Base-by-base conservation (phyloP, 2,113 vertebrate genomes). In the Carassius auratus region DNA sequence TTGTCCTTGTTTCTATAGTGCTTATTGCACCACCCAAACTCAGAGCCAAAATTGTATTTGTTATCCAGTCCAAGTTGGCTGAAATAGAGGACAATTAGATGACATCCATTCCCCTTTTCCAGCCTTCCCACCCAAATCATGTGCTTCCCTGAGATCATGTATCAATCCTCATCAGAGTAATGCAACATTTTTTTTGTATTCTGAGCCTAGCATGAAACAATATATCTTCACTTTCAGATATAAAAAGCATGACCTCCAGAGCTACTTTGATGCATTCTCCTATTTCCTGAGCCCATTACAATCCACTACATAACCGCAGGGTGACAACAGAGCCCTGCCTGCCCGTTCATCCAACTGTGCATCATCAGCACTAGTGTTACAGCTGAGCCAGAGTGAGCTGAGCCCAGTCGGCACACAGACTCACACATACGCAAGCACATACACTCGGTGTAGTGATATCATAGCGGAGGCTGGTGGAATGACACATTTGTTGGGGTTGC, bases 241-340 rank as follows among this genome's bases (percentile, higher is more conserved):
- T 81, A 86, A 88, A 86, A 88, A 86, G 87, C 82, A 62, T 85
- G 87, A 88, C 87, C 89, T 88, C 86, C 82, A 88, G 78, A 45
- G 61, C 48, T 57, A 84, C 76, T 82, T 86, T 64, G 52, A 87
- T 81, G 76, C 48, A 21, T 74, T 85, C 89, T 89, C 77, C 57
- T 69, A 81, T 87, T 86, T 86, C 86, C 48, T 21, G 12, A 85
- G 86, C 55, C 78, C 52, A 64, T 86, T 76, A 80, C 85, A 76
- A 83, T 76, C 83, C 84, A 86, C 83, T 86, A 89, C 83, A 85
- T 69, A 23, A 86, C 89, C 89, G 57, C 87, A 86, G 85, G 75
- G 83, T 77, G 71, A 84, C 78, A 57, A 86, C 81, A 87, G 81
- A 89, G 79, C 88, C 86, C 61, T 75, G 52, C 81, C 81, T 69